phyloP scores from a whole-genome alignment of 2,113 vertebrate genomes.

The Lethenteron camtschaticum region DNA sequence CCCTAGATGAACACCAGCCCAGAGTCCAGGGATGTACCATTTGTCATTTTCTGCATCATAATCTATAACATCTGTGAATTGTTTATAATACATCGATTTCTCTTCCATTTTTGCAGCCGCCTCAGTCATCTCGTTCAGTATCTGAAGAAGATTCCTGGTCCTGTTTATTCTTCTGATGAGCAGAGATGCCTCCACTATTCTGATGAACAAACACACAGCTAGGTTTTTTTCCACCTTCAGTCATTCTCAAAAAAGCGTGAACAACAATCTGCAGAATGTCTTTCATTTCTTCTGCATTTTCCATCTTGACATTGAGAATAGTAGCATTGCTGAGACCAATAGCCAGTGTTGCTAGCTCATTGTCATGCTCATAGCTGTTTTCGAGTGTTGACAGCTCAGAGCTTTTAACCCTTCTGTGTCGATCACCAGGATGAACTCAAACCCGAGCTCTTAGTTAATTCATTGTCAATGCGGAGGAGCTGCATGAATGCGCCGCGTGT shows the following conservation, averaged over 20 bases:
- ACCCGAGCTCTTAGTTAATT: neutral
- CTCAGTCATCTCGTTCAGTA: neutral
- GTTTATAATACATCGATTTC: no score
- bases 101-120: neutral
- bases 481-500: neutral
- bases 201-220: neutral
- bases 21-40: conserved; percentile 19
- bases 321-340: neutral
- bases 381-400: neutral
- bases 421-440: neutral
- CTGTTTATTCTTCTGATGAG: neutral
- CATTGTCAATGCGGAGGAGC: neutral
- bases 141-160: neutral
- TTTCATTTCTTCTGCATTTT: conserved; percentile 1
- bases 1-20: conserved; percentile 16
- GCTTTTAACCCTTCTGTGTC: conserved; percentile 4
- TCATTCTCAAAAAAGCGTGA: neutral
- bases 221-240: neutral
- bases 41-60: conserved; percentile 14
- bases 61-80: neutral
- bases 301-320: neutral
- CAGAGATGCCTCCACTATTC: neutral
- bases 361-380: neutral
- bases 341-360: conserved; percentile 4
- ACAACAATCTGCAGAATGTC: conserved; percentile 2